Evolutionary conservation across 92 coral and sea anemone species (phyloP), one percentile per base, ranked within the genome.

Genomic region (Blastomussa wellsi): DNA sequence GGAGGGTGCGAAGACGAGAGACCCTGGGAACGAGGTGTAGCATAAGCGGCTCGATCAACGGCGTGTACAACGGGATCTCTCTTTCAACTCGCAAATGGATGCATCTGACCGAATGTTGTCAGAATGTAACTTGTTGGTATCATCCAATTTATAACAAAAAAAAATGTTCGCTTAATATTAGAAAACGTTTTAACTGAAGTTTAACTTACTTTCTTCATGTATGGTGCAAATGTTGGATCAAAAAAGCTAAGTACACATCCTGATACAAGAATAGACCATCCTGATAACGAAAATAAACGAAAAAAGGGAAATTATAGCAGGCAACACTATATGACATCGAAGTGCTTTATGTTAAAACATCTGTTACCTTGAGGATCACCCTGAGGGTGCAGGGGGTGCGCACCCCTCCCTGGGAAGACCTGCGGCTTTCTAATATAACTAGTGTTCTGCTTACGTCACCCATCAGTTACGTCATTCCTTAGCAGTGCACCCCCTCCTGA

Each of bases 181-280:
- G 12, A 44, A 8, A 44, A 44, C 6, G 49, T 44, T 44, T 3
- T 44, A 44, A 14, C 7, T 55, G 64, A 20, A 20, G 0, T 7
- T 26, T 1, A 49, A 20, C 88, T 53, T 89, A 94, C 98, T 48
- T 73, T 80, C 31, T 91, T 87, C 84, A 96, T 86, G 55, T 96
- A 95, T 5, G 96, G 98, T 12, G 98, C 92, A n/a, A 96, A 79
- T 3, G 93, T 91, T 24, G 98, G 98, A 86, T 96, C 98, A 76
- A 96, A 65, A 62, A 87, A 89, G 9, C 98, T 92, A 7, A 96
- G 93, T 33, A 90, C 82, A 44, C 92, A 73, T 31, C 98, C 98
- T 73, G 93, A 92, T 6, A 90, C 93, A 33, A 94, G 84, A 82
- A 89, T 80, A 79, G 84, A 88, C 69, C 90, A 81, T 7, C 88